Base-by-base conservation (phyloP, 2,797 vertebrate genomes). In the Eleutherodactylus coqui region DNA sequence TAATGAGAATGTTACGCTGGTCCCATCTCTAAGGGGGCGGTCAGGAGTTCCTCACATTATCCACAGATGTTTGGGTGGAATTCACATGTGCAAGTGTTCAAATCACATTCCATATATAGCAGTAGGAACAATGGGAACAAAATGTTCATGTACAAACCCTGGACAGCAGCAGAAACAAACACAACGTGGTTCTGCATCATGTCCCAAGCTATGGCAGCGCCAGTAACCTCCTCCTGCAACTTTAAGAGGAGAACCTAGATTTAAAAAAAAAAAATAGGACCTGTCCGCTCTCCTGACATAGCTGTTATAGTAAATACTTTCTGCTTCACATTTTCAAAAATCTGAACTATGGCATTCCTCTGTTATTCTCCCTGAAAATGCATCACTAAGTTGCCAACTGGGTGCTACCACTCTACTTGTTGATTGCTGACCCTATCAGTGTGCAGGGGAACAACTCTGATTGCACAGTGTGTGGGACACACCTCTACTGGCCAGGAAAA, bases 81-180 rank as follows among this genome's bases (percentile, higher is more conserved):
- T 76, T 84, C 55, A 77, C 58, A 84, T 77, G 58, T 64, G 73
- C 58, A 36, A 84, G 72, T 62, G 82, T 36, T 84, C 60, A 77
- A 29, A 77, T 67, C 73, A 75, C 58, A 77, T 84, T 84, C 83
- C 83, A 51, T 49, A 64, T 77, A 77, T 51, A 84, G 73, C 83
- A 51, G 36, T 38, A 77, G 43, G 60, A 16, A 55, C 34, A 41
- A 64, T 75, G 32, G 58, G 83, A 84, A 84, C 83, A 84, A 45
- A 84, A 84, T 84, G 82, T 84, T 76, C 82, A 55, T 72, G 80
- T 72, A 55, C 80, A 41, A 43, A 47, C 58, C 82, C 60, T 32
- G 53, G 70, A 62, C 55, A 64, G 60, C 38, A 45, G 19, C 38
- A 75, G 72, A 83, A 60, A 45, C 49, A 75, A 60, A 51, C 67